phyloP scores from a whole-genome alignment of 2,888 invertebrate genomes.

The Mimumesa dahlbomi region DNA sequence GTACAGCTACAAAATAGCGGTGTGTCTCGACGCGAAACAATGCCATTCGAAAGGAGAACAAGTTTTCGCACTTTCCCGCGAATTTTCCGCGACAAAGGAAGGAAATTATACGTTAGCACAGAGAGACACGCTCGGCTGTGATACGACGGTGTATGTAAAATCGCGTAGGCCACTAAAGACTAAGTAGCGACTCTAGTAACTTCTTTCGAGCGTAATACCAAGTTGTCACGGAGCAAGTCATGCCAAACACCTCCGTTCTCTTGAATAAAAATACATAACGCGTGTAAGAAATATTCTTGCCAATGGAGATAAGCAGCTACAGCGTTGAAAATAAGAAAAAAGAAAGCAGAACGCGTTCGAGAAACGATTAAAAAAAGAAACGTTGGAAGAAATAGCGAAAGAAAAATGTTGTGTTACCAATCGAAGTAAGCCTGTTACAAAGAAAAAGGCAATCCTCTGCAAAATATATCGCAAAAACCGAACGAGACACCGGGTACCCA shows the following conservation, averaged over 20 bases:
- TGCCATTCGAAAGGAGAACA: background rate
- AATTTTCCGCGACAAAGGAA: constrained; percentile 14
- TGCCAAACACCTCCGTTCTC: background rate
- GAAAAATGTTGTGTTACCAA: too few relatives aligned
- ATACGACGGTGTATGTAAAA: constrained; percentile 23
- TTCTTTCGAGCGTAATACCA: background rate
- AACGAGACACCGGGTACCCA: too few relatives aligned
- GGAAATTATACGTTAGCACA: constrained; percentile 34
- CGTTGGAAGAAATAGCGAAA: too few relatives aligned
- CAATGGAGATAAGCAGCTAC: too few relatives aligned
- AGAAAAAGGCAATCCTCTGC: too few relatives aligned
- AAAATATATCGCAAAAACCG: too few relatives aligned
- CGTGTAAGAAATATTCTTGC: background rate
- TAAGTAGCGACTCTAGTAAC: background rate
- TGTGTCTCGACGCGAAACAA: background rate
- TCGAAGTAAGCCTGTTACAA: too few relatives aligned
- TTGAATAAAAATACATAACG: background rate
- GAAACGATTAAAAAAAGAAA: too few relatives aligned
- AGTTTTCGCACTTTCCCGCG: constrained; percentile 25
- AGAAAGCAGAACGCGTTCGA: too few relatives aligned
- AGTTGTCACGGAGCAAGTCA: background rate
- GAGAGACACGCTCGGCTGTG: constrained; percentile 12
- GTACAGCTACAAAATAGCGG: background rate
- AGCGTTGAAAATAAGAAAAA: background rate
- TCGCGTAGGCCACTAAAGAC: constrained; percentile 17